Conservation (phyloP, 2,113 vertebrate genomes). For the Hippolais icterina region DNA sequence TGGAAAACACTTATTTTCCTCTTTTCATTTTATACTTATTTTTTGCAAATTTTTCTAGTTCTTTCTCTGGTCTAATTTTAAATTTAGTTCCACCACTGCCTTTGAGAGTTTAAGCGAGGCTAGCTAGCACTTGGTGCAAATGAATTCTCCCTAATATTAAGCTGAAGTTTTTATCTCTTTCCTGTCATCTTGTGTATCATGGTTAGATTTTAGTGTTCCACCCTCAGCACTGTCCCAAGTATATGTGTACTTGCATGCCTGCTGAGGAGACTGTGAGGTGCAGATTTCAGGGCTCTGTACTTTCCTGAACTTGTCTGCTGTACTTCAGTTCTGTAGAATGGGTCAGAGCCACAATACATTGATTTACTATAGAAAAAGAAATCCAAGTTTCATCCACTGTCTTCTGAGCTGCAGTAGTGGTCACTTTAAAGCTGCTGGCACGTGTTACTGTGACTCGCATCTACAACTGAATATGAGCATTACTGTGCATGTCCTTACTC, state of each 20-base stretch:
- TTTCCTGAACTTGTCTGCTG: neutral
- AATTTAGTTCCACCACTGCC: neutral
- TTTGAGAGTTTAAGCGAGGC: neutral
- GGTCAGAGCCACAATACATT: neutral
- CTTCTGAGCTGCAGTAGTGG: neutral
- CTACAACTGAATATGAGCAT: neutral
- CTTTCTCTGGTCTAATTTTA: neutral
- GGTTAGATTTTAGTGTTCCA: neutral
- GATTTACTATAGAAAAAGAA: neutral
- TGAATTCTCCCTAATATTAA: neutral
- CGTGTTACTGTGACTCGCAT: neutral
- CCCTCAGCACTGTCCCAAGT: neutral
- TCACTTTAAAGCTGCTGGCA: neutral
- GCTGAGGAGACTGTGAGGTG: neutral
- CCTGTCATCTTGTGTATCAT: neutral
- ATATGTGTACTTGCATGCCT: neutral
- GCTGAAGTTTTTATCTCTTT: neutral
- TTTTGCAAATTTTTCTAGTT: neutral
- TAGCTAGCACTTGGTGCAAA: neutral
- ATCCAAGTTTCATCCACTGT: neutral
- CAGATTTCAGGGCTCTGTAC: neutral
- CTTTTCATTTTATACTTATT: neutral
- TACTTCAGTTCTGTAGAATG: neutral
- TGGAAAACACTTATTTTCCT: constrained; percentile 1
- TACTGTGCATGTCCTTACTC: neutral